These are phyloP conservation scores for Poeciliopsis retropinna DNA, from an alignment of 2,113 vertebrate genomes.

Conservation along the genomic window DNA sequence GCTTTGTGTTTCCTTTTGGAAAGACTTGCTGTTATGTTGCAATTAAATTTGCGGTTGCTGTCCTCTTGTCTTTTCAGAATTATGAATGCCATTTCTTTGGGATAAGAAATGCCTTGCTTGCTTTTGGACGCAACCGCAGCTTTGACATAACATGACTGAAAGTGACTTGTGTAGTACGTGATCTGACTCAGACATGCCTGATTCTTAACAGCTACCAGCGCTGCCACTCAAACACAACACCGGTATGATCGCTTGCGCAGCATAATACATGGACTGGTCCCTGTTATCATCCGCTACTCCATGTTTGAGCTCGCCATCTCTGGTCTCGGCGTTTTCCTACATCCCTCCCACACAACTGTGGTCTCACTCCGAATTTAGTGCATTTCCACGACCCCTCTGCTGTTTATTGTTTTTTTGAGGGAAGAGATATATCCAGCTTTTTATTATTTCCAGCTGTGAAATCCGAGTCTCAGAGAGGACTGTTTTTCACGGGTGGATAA, in stretches of 20 bases:
- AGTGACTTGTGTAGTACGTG: background rate
- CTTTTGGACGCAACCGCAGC: background rate
- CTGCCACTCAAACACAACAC: background rate
- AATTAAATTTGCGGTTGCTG: background rate
- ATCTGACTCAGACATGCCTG: background rate
- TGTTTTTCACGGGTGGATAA: constrained; percentile 46
- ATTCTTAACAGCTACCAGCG: background rate
- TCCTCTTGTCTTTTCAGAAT: background rate
- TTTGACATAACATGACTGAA: background rate
- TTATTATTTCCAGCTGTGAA: constrained; percentile 48
- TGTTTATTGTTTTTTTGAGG: constrained; percentile 57
- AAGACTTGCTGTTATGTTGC: background rate
- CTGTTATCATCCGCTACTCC: too few species aligned
- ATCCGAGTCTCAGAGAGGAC: constrained; percentile 44
- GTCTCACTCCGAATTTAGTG: background rate
- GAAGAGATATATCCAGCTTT: constrained; percentile 39
- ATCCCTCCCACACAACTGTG: background rate
- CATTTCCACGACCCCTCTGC: constrained; percentile 18
- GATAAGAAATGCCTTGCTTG: background rate
- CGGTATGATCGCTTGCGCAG: background rate
- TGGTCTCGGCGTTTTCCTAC: background rate
- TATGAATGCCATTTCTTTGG: background rate
- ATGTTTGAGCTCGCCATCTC: too few species aligned
- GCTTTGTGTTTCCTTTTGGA: background rate
- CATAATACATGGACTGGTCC: background rate